Base-by-base conservation (phyloP, 2,888 invertebrate species). In the Monopis laevigella region DNA sequence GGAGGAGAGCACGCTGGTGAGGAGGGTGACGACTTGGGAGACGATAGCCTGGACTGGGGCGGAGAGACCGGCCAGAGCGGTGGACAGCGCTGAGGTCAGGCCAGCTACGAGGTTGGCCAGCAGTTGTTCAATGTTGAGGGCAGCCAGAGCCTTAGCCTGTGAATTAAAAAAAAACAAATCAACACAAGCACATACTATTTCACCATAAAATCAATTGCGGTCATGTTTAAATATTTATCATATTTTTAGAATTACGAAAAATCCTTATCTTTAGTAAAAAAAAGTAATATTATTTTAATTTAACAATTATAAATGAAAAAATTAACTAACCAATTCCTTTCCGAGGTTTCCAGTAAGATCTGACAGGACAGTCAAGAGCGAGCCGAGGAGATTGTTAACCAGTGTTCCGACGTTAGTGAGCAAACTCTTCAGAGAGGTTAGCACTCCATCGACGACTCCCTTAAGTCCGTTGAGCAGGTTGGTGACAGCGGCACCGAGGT, bases 261-360 rank as follows among this genome's bases (percentile, higher is more conserved):
- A 21, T 21, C 8, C 8, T 21, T 7, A 21, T 7, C 6, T 21
- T 21, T 21, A 21, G 24, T 21, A 21, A 21, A 5, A 21, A 8
- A 21, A 21, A 5, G 24, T 7, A n/a, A n/a, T n/a, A n/a, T n/a
- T n/a, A n/a, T n/a, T n/a, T n/a, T n/a, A n/a, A n/a, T n/a, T n/a
- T n/a, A n/a, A n/a, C n/a, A n/a, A n/a, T n/a, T n/a, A n/a, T n/a
- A n/a, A n/a, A n/a, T 8, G 24, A 7, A 21, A 5, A n/a, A 21
- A 21, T 21, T 21, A 32, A 32, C 32, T 32, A 17, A 32, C 32
- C 32, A 32, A 32, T 32, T 32, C 32, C 14, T 32, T 2, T 32
- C 32, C 32, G 14, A 32, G 32, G 14, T 32, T 32, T 2, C 32
- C 32, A 8, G 32, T 32, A n/a, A 32, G 16, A n/a, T 32, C 32